Conservation (phyloP, 2,888 invertebrate species). For the Rutpela maculata region DNA sequence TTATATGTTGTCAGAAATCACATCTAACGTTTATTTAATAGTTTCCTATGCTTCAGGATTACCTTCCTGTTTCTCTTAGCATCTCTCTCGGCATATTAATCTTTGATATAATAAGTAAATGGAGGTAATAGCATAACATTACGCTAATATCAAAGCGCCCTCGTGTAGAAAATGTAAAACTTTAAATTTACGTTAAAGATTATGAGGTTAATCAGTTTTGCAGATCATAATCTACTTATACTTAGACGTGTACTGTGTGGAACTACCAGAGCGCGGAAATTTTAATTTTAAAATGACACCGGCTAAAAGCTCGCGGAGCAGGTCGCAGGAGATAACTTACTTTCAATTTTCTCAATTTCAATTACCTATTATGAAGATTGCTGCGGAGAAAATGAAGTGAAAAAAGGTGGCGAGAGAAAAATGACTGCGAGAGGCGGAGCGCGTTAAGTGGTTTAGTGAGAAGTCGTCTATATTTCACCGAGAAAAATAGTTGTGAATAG, state of each 20-base stretch:
- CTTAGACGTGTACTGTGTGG: slow-evolving; percentile 2
- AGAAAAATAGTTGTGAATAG: slow-evolving; percentile 4
- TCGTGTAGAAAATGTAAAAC: not conserved
- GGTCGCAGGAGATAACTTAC: slow-evolving; percentile 15
- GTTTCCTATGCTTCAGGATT: no score
- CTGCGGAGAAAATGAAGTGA: slow-evolving; percentile 20
- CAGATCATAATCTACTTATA: slow-evolving; percentile 23
- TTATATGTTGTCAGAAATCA: no score
- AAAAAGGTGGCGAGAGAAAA: slow-evolving; percentile 15
- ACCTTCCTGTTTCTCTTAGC: no score
- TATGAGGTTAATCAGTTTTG: slow-evolving; percentile 19
- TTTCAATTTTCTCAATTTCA: slow-evolving; percentile 29
- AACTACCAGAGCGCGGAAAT: not conserved
- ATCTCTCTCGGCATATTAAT: not conserved
- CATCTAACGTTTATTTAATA: no score
- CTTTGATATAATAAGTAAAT: not conserved
- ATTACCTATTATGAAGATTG: slow-evolving; percentile 24
- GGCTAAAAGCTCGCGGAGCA: slow-evolving; percentile 5
- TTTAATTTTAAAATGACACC: slow-evolving; percentile 31
- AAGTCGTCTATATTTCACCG: not conserved
- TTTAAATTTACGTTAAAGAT: not conserved
- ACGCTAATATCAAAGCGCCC: not conserved
- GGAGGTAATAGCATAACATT: not conserved
- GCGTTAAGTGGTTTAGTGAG: not conserved
- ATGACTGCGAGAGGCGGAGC: not conserved